Base-by-base conservation (phyloP, 2,888 invertebrate species). In the Octodonta nipae region DNA sequence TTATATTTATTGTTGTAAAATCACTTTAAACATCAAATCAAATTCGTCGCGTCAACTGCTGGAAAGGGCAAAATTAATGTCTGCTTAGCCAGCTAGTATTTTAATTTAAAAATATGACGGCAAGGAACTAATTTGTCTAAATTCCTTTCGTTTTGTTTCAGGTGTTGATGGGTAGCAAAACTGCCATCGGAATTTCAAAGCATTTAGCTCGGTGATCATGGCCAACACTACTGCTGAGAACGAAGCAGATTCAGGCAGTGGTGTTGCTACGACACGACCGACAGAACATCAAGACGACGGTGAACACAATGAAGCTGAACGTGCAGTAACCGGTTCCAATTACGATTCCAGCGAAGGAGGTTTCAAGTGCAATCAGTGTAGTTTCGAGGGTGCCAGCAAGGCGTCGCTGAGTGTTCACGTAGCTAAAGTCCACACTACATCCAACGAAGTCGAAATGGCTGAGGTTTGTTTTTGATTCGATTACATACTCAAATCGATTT, bases 321-420 rank as follows among this genome's bases (percentile, higher is more conserved):
- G 51, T n/a, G 13, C 25, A 32, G 59, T 60, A 26, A 58, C 56
- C 24, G 67, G 63, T 32, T 66, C 67, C 10, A 70, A 70, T 54
- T 71, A 71, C 52, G 71, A 72, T 49, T 68, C 68, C 32, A 61
- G 67, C 36, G 71, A 71, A 50, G 67, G 68, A 36, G 61, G 32
- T 20, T 34, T 39, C 28, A 42, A 41, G 30, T 45, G 41, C 35
- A 82, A 81, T 47, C 74, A 80, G 43, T 87, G 86, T 64, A 83
- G 85, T 54, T 87, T 84, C 60, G 86, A 85, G 63, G 80, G 83
- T 6, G 67, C 75, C 53, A 84, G 78, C 54, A 75, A 77, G 56
- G 70, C 78, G 33, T 73, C 79, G 26, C 66, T 86, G 46, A 71
- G 78, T 50, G 71, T 80, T 36, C 87, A 87, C 61, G 74, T 80